Evolutionary conservation across 2,113 vertebrate genomes (phyloP), one percentile per base, ranked within the genome.

Genomic region (Lophotis ruficrista): DNA sequence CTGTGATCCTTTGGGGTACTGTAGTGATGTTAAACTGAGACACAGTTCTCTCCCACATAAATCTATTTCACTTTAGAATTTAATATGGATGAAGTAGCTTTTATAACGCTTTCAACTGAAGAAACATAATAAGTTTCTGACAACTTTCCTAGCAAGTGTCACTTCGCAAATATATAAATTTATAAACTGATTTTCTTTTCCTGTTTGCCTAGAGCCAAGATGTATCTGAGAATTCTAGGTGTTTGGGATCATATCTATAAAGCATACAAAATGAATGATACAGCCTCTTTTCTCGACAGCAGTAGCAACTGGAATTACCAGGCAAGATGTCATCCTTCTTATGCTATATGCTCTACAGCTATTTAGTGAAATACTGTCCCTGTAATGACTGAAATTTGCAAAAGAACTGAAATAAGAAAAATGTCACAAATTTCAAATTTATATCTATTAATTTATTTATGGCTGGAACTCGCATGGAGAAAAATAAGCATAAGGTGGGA

Each of bases 31-130:
- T 90, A 87, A 96, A 80, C 58, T 66, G 82, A 77, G 79, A 82
- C 78, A 79, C 86, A 91, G 58, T 80, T 93, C 68, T 88, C 92
- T 91, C 93, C 77, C 81, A 95, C 75, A 57, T 88, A 91, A 88
- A 86, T 88, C 71, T 96, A 89, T 88, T 95, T 96, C 62, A 66
- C 70, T 91, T 83, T 50, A 88, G 54, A 95, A 70, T 90, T 94
- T 87, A 90, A 90, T 87, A 95, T 81, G 86, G 87, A 94, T 95
- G 84, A 91, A 94, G 70, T 11, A 76, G 45, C 54, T 89, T 91
- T 91, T 91, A 89, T 68, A 91, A 96, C 76, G 20, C 58, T 79
- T 85, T 70, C 45, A 80, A 71, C 16, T 61, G 66, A 60, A 93
- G 73, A 94, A 94, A 78, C 27, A 31, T 81, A 78, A 17, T 45